Conservation (phyloP, 2,888 invertebrate genomes). For the Drosophila vallismaia region DNA sequence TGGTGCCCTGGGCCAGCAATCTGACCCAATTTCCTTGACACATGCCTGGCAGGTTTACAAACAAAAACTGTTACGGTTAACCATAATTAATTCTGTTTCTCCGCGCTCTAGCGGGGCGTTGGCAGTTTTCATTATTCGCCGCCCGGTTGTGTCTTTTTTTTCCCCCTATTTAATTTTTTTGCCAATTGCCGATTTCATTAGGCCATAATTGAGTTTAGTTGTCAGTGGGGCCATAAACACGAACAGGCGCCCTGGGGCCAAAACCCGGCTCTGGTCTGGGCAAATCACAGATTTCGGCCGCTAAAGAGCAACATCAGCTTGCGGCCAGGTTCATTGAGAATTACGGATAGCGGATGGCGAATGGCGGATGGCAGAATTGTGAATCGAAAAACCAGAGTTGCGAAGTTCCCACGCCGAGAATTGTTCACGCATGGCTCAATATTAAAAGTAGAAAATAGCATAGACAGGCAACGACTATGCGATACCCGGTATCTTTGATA, state of each 20-base stretch:
- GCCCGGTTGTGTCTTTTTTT: slow-evolving; percentile 22
- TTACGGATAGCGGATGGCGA: slow-evolving; percentile 12
- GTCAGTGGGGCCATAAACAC: slow-evolving; percentile 71
- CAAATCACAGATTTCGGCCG: slow-evolving; percentile 31
- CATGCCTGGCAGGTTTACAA: slow-evolving; percentile 78
- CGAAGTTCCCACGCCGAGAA: slow-evolving; percentile 68
- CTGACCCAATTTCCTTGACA: slow-evolving; percentile 80
- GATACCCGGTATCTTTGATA: slow-evolving; percentile 8
- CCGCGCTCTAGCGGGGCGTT: slow-evolving; percentile 33
- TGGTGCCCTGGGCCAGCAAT: slow-evolving; percentile 59
- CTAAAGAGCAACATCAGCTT: slow-evolving; percentile 40
- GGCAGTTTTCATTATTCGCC: slow-evolving; percentile 60
- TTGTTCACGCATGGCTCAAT: slow-evolving; percentile 70
- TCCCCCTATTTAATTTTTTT: background rate
- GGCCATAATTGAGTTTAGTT: slow-evolving; percentile 78
- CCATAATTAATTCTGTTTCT: slow-evolving; percentile 70
- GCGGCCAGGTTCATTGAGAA: slow-evolving; percentile 64
- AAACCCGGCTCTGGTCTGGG: slow-evolving; percentile 11
- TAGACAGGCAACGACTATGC: background rate
- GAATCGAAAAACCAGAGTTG: slow-evolving; percentile 23
- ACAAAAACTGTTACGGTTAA: slow-evolving; percentile 75
- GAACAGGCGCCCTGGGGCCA: slow-evolving; percentile 62
- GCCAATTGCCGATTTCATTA: slow-evolving; percentile 72
- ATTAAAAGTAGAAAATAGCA: background rate
- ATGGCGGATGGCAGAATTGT: slow-evolving; percentile 6